Evolutionary conservation across 1,140 invertebrate species (phyloP), one percentile per base, ranked within the genome.

Genomic region (Formica exsecta): DNA sequence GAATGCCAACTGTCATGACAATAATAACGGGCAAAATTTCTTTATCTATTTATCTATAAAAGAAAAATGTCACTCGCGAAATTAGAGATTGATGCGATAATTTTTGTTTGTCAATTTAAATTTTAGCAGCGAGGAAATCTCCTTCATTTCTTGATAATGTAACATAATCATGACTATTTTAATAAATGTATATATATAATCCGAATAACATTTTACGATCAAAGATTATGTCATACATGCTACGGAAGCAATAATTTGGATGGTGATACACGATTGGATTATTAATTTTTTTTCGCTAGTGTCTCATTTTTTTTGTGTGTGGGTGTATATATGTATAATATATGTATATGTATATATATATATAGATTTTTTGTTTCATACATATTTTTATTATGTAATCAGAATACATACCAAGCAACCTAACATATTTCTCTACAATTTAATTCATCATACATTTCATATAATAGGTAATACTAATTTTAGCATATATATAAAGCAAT

Each of bases 341-440:
- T n/a, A n/a, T n/a, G n/a, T n/a, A n/a, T n/a, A 48, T 48, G 2
- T 41, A 8, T 22, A 61, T n/a, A 54, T 1, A 11, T 3, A 59
- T 54, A 22, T 41, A 2, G 1, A 11, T 11, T 1, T 48, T 74
- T 9, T 29, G 44, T 87, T 70, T 74, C 11, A 76, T 87, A 54
- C 54, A 36, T 48, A 36, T 89, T 89, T 89, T 89, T 89, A 89
- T 89, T 88, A 66, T 88, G 51, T 88, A 89, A 11, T 79, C 59
- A 80, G 79, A 44, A 75, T 80, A 89, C 88, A 89, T 80, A 80
- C 59, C 54, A 85, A 88, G 51, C 80, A 88, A 88, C 74, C 41
- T 71, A 77, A 41, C 44, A 64, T 38, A 32, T 70, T 57, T 75
- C 66, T 79, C n/a, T 13, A 88, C 75, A 88, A 88, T 74, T 86